Conservation (phyloP, 2,888 invertebrate species). For the Ormia ochracea region DNA sequence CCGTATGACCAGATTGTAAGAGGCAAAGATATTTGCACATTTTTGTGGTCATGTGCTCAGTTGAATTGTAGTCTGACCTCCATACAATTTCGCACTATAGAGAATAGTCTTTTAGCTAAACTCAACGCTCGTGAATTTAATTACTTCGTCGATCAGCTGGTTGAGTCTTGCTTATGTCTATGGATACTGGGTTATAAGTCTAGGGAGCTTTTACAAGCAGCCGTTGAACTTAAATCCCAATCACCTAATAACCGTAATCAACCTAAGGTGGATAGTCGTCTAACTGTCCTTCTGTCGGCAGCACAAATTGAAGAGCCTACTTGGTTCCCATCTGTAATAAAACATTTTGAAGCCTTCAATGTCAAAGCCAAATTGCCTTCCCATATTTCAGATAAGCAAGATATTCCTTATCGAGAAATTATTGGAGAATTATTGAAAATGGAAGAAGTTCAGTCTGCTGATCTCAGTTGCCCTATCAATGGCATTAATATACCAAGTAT, state of each 20-base stretch:
- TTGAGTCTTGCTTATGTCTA: conserved; percentile 72
- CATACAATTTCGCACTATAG: conserved; percentile 68
- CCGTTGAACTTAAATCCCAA: conserved; percentile 67
- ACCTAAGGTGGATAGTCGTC: conserved; percentile 73
- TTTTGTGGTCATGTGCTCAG: conserved; percentile 74
- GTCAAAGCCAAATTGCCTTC: conserved; percentile 65
- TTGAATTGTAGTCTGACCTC: conserved; percentile 65
- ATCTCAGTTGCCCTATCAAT: conserved; percentile 70
- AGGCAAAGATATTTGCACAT: conserved; percentile 73
- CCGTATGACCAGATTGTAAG: conserved; percentile 62
- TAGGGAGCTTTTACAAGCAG: conserved; percentile 67
- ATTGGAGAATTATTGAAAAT: conserved; percentile 65
- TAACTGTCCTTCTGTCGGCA: conserved; percentile 70
- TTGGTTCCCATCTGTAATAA: conserved; percentile 60
- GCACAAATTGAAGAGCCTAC: conserved; percentile 72
- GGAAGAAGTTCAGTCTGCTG: conserved; percentile 65
- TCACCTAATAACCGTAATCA: conserved; percentile 63
- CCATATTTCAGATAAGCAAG: conserved; percentile 68
- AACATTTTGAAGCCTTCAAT: conserved; percentile 35
- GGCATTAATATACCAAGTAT: conserved; percentile 74
- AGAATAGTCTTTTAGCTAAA: conserved; percentile 68
- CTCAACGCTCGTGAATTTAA: conserved; percentile 69
- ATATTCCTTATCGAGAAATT: conserved; percentile 65
- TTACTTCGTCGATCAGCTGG: conserved; percentile 72
- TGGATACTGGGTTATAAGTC: conserved; percentile 72